Conservation (phyloP, 2,888 invertebrate genomes). For the Esperia sulphurella region DNA sequence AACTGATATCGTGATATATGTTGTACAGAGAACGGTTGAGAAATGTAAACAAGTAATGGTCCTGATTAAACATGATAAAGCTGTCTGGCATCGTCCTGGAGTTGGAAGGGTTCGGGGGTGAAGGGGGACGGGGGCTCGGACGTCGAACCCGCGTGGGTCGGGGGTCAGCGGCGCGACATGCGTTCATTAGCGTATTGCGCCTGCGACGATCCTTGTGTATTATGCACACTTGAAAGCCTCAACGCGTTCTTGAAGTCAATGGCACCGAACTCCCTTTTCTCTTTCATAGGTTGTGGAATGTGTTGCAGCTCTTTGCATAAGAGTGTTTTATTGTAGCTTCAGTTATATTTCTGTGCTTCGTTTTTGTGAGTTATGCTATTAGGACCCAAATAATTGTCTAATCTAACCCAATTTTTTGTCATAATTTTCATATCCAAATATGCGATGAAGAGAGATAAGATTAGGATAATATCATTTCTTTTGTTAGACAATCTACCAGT, state of each 20-base stretch:
- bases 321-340: no score
- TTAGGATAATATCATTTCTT: constrained; percentile 14
- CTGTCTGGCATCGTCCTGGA: constrained; percentile 47
- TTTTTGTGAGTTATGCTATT: background rate
- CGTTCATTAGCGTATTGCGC: constrained; percentile 65
- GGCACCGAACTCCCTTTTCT: background rate
- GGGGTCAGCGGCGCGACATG: constrained; percentile 72
- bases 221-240: constrained; percentile 13
- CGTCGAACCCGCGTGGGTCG: constrained; percentile 75
- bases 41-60: constrained; percentile 45
- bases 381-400: background rate
- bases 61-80: constrained; percentile 54
- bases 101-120: constrained; percentile 25
- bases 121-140: constrained; percentile 47
- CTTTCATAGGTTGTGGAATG: background rate
- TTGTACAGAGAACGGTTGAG: constrained; percentile 19
- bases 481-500: constrained; percentile 28
- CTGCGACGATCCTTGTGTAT: constrained; percentile 28
- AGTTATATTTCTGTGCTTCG: no score
- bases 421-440: background rate
- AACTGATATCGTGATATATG: constrained; percentile 22
- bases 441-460: background rate
- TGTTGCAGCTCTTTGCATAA: no score
- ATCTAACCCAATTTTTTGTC: background rate
- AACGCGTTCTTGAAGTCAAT: background rate